phyloP scores from a whole-genome alignment of 2,113 vertebrate genomes.

The Tenrec ecaudatus region DNA sequence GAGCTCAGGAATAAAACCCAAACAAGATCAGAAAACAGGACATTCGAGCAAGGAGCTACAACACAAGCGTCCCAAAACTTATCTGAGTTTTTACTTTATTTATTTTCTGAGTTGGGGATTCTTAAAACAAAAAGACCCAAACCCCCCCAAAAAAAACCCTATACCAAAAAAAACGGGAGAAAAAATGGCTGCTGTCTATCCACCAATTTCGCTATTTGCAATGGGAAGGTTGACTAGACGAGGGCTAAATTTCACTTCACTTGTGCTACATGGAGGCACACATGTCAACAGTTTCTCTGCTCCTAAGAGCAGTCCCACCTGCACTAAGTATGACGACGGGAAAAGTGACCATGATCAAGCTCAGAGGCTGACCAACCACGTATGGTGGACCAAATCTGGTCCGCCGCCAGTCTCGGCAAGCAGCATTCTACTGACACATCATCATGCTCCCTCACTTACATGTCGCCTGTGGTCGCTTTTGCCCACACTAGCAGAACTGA shows the following conservation, averaged over 20 bases:
- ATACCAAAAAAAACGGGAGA: not conserved
- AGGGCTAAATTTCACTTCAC: not conserved
- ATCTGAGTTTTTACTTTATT: slow-evolving; percentile 38
- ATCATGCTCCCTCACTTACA: not conserved
- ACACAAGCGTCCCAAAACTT: not conserved
- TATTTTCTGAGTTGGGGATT: not conserved
- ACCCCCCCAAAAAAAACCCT: no score
- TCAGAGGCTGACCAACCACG: not conserved
- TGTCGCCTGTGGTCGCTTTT: not conserved
- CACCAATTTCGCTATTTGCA: not conserved
- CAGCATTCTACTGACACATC: not conserved
- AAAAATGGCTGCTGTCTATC: no score
- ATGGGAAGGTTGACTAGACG: not conserved
- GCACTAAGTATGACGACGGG: not conserved
- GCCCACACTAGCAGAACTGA: no score
- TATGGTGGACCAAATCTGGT: not conserved
- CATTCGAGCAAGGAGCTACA: not conserved
- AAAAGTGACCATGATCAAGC: not conserved
- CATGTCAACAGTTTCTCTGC: not conserved
- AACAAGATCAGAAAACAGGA: slow-evolving; percentile 16
- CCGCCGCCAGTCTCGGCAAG: not conserved
- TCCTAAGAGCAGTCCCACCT: not conserved
- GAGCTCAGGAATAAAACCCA: slow-evolving; percentile 12
- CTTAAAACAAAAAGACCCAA: not conserved
- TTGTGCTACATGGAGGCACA: no score